Evolutionary conservation across 1,140 invertebrate genomes (phyloP), one percentile per base, ranked within the genome.

Genomic region (Phortica variegata): DNA sequence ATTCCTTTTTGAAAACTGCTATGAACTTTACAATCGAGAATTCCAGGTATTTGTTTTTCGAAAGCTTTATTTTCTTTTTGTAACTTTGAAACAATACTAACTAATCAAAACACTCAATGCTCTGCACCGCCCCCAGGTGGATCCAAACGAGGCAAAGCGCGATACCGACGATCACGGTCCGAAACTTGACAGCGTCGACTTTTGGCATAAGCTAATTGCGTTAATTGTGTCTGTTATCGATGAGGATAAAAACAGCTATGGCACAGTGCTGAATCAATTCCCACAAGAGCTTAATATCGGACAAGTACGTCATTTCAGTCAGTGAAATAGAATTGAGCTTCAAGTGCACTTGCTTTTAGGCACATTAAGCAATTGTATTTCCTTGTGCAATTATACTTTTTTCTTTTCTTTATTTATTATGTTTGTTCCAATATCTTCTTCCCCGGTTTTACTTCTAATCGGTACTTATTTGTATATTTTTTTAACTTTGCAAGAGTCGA

Each of bases 201-300:
- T 98, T 78, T 98, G 96, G 96, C 94, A 97, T 79, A 98, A 98
- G 65, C 80, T 99, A 21, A 96, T 99, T 56, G 94, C 95, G 10
- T 84, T 98, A 32, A 97, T 98, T 54, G 95, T 97, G 12, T 97
- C 95, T 47, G 95, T 99, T 29, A 97, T 99, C 73, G 96, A 99
- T 77, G 97, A 99, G 75, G 97, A 99, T 77, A 90, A 90, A 62
- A 97, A 97, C 75, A 96, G 92, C 76, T 99, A 99, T 76, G 94
- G 93, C 6, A 91, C 95, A n/a, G 95, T 98, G 23, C 81, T 99
- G 26, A 99, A 97, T 79, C 97, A 99, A 82, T 98, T 94, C 66
- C 91, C 91, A 0, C 90, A 93, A 73, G 91, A 93, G 73, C 79
- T 94, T 7, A 93, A 93, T 80, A 93, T 94, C 77, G 90, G 90